These are phyloP conservation scores for Uropsilus gracilis DNA, from an alignment of 2,113 vertebrate species.

Conservation along the genomic window DNA sequence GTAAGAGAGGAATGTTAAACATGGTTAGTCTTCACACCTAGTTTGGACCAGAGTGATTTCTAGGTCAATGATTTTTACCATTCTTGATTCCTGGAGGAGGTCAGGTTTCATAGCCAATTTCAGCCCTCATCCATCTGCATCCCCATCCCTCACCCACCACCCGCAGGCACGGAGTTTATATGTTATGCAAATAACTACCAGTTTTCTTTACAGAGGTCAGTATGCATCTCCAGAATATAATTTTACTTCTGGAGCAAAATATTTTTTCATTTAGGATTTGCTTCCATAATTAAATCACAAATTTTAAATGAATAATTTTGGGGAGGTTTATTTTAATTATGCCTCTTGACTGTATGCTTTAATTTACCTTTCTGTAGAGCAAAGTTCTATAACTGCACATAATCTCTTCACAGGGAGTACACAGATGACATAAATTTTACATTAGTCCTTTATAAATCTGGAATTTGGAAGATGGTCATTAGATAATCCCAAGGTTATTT, in stretches of 20 bases:
- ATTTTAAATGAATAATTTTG: constrained; percentile 13
- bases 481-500: neutral
- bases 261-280: constrained; percentile 16
- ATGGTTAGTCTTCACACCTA: neutral
- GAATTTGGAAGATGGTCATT: neutral
- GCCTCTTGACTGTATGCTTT: neutral
- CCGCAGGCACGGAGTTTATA: neutral
- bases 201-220: neutral
- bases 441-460: neutral
- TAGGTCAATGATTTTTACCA: neutral
- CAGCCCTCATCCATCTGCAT: too few relatives aligned
- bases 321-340: constrained; percentile 7
- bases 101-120: neutral
- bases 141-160: too few relatives aligned
- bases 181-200: neutral
- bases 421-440: neutral
- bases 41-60: neutral
- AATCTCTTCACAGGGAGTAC: neutral
- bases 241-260: neutral
- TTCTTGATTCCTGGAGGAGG: neutral
- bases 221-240: neutral
- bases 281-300: constrained; percentile 11
- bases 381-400: neutral
- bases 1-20: neutral
- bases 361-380: neutral